Evolutionary conservation across 1,140 invertebrate genomes (phyloP).

Genomic region (Homalodisca vitripennis): DNA sequence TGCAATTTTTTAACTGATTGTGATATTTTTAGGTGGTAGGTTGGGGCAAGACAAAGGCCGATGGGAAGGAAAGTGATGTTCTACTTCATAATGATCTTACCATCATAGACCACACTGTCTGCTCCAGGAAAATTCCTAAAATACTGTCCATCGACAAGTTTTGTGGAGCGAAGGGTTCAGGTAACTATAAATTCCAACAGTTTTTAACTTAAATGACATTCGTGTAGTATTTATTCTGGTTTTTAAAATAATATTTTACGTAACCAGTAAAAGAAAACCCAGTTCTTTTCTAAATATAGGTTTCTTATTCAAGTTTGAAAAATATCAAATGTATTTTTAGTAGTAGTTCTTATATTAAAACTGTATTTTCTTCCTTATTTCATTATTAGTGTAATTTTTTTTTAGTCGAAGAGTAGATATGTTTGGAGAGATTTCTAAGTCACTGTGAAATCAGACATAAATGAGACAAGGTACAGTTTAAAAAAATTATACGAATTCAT

Average conservation of each 20-base stretch:
- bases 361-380: too few species aligned
- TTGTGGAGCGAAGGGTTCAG: background rate
- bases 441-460: too few species aligned
- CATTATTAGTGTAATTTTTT: too few species aligned
- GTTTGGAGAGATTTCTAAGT: too few species aligned
- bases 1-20: too few species aligned
- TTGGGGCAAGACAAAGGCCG: background rate
- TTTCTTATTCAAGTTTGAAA: too few species aligned
- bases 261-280: background rate
- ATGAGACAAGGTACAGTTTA: too few species aligned
- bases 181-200: background rate
- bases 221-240: background rate
- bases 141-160: background rate
- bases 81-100: background rate
- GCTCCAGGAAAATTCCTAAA: background rate
- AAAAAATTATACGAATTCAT: too few species aligned
- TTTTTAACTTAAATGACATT: background rate
- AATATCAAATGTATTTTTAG: too few species aligned
- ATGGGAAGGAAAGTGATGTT: background rate
- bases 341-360: too few species aligned
- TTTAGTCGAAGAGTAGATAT: too few species aligned
- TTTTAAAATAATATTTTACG: background rate
- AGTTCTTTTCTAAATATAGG: background rate
- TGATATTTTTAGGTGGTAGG: background rate
- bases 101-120: background rate